Base-by-base conservation (phyloP, 2,797 vertebrate species). In the Setipinna tenuifilis region DNA sequence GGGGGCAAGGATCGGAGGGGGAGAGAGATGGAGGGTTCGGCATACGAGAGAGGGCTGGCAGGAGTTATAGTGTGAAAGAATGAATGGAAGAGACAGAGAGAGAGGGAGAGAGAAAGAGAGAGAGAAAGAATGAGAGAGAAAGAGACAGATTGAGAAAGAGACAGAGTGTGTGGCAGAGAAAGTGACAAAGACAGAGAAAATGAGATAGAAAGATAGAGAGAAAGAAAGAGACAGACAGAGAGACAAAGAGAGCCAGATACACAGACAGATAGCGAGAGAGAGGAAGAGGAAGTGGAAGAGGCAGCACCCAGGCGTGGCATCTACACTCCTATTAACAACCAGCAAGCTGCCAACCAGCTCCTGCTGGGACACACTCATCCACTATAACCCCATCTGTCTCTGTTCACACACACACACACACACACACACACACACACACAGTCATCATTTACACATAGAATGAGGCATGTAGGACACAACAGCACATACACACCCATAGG, bases 271-370 rank as follows among this genome's bases (percentile, higher is more conserved):
- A 35, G 16, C 23, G 19, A 41, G 80, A 31, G 19, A 5, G 80
- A 83, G n/a, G n/a, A 65, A 86, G 88, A 92, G 17, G 19, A 4
- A 78, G 68, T n/a, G n/a, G n/a, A n/a, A 75, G 2, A 41, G 71
- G 35, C 35, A 78, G 71, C 7, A 21, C 35, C 35, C 71, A 78
- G 21, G 35, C 71, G 19, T 41, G 19, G 90, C 90, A 91, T 93
- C 90, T 93, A 92, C 90, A 85, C 85, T 84, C 19, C 93, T 88
- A 93, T 93, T 93, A 93, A 87, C 90, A 89, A 86, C 84, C 84
- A 89, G 88, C 86, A 86, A 84, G 71, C 86, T 92, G 91, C 90
- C 92, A 93, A 48, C 65, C 17, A 23, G 78, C 59, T 90, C 89
- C 90, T 90, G 86, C 89, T 91, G 90, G 92, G 88, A 86, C 90